phyloP scores from a whole-genome alignment of 2,797 vertebrate species.

The Lerista edwardsae region DNA sequence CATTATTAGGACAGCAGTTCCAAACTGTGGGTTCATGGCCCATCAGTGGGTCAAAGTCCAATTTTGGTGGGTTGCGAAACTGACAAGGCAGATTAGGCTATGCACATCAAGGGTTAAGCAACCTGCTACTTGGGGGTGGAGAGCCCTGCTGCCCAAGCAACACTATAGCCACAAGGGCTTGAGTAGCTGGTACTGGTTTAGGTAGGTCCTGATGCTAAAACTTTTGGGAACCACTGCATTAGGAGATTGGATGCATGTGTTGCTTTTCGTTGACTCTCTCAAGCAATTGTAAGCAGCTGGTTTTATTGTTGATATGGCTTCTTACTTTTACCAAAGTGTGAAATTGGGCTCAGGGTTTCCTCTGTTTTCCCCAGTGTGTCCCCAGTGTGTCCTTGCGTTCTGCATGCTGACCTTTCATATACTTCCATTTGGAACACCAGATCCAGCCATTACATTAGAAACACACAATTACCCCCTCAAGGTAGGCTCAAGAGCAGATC shows the following conservation, averaged over 20 bases:
- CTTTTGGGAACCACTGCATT: too few relatives aligned
- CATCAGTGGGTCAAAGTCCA: too few relatives aligned
- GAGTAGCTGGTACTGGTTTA: too few relatives aligned
- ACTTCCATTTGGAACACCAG: slow-evolving; percentile 76
- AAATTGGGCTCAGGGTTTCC: slow-evolving; percentile 59
- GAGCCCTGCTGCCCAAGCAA: too few relatives aligned
- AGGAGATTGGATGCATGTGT: background rate
- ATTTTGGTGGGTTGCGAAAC: too few relatives aligned
- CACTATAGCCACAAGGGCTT: too few relatives aligned
- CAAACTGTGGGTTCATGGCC: too few relatives aligned
- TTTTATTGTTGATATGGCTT: slow-evolving; percentile 29
- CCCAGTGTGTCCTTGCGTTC: slow-evolving; percentile 73
- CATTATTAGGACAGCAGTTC: too few relatives aligned
- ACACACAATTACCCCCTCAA: slow-evolving; percentile 84
- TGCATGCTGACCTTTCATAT: slow-evolving; percentile 73
- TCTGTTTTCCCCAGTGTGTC: slow-evolving; percentile 57
- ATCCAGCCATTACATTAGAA: slow-evolving; percentile 82
- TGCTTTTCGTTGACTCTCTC: slow-evolving; percentile 54
- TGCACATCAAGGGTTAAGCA: too few relatives aligned
- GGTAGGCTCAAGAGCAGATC: slow-evolving; percentile 81
- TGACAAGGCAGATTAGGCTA: too few relatives aligned
- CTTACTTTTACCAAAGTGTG: slow-evolving; percentile 42
- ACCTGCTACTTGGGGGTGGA: too few relatives aligned
- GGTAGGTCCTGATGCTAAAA: too few relatives aligned
- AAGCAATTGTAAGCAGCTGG: slow-evolving; percentile 30